Base-by-base conservation (phyloP, 2,797 vertebrate species). In the Emys orbicularis region DNA sequence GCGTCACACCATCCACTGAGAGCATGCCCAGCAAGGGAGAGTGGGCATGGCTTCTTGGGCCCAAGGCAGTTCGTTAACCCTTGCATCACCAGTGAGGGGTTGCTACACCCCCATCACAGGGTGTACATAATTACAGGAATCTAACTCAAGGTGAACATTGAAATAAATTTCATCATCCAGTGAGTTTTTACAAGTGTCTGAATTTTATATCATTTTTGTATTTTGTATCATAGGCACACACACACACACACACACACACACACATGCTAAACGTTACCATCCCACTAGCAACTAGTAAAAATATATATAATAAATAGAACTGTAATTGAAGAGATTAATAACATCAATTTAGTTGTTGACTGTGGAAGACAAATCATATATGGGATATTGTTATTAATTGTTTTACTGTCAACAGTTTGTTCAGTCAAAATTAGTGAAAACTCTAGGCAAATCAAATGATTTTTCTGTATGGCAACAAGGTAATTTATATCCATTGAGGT, bases 401-500 rank as follows among this genome's bases (percentile, higher is more conserved):
- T 77, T 93, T 80, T 79, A 34, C 50, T 74, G 68, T 92, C 80
- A 87, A 50, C 25, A 81, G 29, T 47, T 81, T 91, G 90, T 96
- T 96, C 82, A 96, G 61, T 49, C 37, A 56, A 90, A 96, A 95
- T 93, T 92, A 91, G 80, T 61, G 83, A 94, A 93, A 52, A 83
- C 27, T 65, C 34, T 83, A 83, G 88, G 37, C 11, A 90, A 96
- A 95, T 95, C 31, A 96, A 18, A 8, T 50, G 1, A 23, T 79
- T 74, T 83, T 89, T 88, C 59, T 79, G 4, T 85, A 11, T 61
- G 41, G 25, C 90, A 93, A 56, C 84, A 96, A 79, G 53, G 74
- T 79, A 88, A 95, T 96, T 93, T 11, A 5, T 18, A 61, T 3
- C 12, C 68, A 83, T 91, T 83, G 81, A 76, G 49, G 12, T 34